Evolutionary conservation across 2,888 invertebrate species (phyloP), one percentile per base, ranked within the genome.

Genomic region (Drosophila greeni): DNA sequence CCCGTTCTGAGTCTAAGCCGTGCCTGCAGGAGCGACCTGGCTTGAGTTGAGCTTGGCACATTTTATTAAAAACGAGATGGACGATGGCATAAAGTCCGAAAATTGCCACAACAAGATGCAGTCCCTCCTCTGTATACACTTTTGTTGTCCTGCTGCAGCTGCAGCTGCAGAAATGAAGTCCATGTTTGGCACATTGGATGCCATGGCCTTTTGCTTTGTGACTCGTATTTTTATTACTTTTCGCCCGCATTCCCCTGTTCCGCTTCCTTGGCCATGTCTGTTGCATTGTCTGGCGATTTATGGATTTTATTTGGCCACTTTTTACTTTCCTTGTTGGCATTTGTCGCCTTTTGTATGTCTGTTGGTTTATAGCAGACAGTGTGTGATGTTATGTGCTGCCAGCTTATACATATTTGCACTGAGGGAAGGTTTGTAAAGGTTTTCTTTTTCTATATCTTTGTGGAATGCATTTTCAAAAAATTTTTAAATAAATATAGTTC

Each of bases 291-390:
- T 75, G 79, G 79, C 79, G 76, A 80, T 82, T 80, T 80, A 82
- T 80, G 79, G 79, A 66, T 76, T 82, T 82, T 80, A 80, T 82
- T 80, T 82, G 71, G 76, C 76, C 72, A 80, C 79, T 80, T 75
- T 79, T 79, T 75, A 72, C 73, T 67, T 69, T 69, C 72, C 36
- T 72, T 72, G 58, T 57, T 79, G 82, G 79, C 82, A 82, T 79
- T 79, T 79, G 76, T 82, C 79, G 79, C 82, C 79, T 72, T 76
- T 76, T 74, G 76, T 76, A 73, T 79, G 70, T 79, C 31, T 79
- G 76, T 76, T 78, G 64, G 81, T 78, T 78, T 78, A 81, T 76
- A 74, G 78, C 81, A 74, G 74, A 74, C 43, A 47, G 57, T 37
- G 12, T 59, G 66, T 40, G 52, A 48, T 54, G 53, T 42, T 65